Evolutionary conservation across 2,797 vertebrate genomes (phyloP).

Genomic region (Phylloscopus collybita): DNA sequence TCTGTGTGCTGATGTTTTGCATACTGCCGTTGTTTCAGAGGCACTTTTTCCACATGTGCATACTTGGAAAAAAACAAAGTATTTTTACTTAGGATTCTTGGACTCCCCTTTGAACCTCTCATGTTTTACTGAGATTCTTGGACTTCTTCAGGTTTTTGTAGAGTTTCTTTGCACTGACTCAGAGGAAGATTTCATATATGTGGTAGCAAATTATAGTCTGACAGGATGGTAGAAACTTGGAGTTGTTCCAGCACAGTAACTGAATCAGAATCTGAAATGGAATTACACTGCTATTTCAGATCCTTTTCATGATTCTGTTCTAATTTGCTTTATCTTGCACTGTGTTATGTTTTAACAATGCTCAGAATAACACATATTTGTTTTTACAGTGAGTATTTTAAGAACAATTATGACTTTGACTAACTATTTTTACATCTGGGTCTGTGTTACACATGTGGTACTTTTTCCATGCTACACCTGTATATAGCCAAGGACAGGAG

Average conservation of each 20-base stretch:
- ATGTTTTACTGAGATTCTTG: conserved; percentile 25
- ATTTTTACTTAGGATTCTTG: conserved; percentile 38
- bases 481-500: not conserved
- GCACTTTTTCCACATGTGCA: conserved; percentile 11
- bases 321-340: conserved; percentile 12
- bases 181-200: not conserved
- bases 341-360: conserved; percentile 13
- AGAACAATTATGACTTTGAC: not conserved
- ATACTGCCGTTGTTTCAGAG: conserved; percentile 1
- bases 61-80: conserved; percentile 30
- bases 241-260: conserved; percentile 6
- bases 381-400: conserved; percentile 45
- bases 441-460: not conserved
- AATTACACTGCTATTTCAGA: not conserved
- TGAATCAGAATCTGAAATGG: not conserved
- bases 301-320: not conserved
- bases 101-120: not conserved
- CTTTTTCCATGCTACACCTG: not conserved
- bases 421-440: conserved; percentile 56
- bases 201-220: not conserved
- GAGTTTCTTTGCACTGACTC: not conserved
- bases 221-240: conserved; percentile 13
- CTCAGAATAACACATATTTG: conserved; percentile 14
- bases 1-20: conserved; percentile 14
- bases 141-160: not conserved